A percentile compares a stretch with the other conserved stretches of the same genome.
phyloP scores from a whole-genome alignment of 2,888 invertebrate genomes.

The Synergus japonicus region DNA sequence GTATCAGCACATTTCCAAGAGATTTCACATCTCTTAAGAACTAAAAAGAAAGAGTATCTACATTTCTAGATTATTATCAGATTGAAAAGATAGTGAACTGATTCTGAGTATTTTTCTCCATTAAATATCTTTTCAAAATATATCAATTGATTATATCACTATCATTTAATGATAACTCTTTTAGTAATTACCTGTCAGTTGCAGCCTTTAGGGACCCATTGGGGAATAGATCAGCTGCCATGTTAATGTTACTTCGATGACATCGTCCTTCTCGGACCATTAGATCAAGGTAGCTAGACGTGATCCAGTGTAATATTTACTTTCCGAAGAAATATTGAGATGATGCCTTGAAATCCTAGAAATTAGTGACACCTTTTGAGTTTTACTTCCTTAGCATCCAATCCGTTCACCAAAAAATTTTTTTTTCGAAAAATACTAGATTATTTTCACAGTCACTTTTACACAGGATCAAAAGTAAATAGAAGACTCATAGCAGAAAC shows the following conservation, averaged over 20 bases:
- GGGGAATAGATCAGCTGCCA: constrained; percentile 73
- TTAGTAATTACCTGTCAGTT: constrained; percentile 64
- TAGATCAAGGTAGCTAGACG: constrained; percentile 40
- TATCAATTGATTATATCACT: constrained; percentile 6
- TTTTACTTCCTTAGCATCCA: neutral
- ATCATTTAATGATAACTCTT: constrained; percentile 8
- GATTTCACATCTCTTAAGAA: too few relatives aligned
- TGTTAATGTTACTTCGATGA: constrained; percentile 56
- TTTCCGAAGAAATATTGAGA: neutral
- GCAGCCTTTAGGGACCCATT: constrained; percentile 69
- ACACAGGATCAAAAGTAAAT: neutral
- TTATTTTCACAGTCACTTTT: constrained; percentile 12
- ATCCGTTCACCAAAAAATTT: constrained; percentile 37
- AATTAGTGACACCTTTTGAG: neutral
- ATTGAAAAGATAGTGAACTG: neutral
- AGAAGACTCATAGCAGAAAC: neutral
- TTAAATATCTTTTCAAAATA: constrained; percentile 33
- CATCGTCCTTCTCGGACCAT: constrained; percentile 58
- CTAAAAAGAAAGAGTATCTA: too few relatives aligned
- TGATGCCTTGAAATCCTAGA: neutral
- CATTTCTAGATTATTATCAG: neutral
- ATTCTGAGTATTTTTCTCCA: neutral
- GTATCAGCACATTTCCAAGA: too few relatives aligned
- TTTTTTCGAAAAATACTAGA: constrained; percentile 40
- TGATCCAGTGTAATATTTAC: constrained; percentile 16